Conservation (phyloP, 2,888 invertebrate species). For the Resseliella maxima region DNA sequence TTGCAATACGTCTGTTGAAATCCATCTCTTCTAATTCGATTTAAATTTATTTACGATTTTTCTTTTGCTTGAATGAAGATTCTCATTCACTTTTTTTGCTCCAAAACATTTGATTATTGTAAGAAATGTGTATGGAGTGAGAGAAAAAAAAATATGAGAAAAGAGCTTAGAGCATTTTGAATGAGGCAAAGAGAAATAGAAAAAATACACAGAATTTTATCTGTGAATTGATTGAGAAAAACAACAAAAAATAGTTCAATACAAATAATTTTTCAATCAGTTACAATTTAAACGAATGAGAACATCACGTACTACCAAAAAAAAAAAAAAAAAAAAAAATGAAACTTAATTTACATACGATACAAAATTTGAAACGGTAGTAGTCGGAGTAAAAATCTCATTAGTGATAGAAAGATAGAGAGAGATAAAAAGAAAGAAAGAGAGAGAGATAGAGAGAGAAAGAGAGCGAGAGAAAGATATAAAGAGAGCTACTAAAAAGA, state of each 20-base stretch:
- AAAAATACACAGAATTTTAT: background rate
- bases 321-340: background rate
- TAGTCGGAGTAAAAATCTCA: background rate
- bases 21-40: background rate
- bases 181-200: background rate
- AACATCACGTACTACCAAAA: background rate
- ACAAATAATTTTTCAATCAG: background rate
- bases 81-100: background rate
- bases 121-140: too few relatives aligned
- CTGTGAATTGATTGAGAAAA: background rate
- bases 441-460: too few relatives aligned
- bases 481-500: too few relatives aligned
- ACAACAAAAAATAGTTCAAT: background rate
- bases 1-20: background rate
- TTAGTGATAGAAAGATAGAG: too few relatives aligned
- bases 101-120: background rate
- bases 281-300: too few relatives aligned
- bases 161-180: too few relatives aligned
- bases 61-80: too few relatives aligned
- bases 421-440: too few relatives aligned
- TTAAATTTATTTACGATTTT: background rate
- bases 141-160: too few relatives aligned
- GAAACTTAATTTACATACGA: constrained; percentile 18
- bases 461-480: too few relatives aligned
- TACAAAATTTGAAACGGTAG: background rate